These are phyloP conservation scores for Synergus japonicus DNA, from an alignment of 2,888 invertebrate species.

Conservation along the genomic window DNA sequence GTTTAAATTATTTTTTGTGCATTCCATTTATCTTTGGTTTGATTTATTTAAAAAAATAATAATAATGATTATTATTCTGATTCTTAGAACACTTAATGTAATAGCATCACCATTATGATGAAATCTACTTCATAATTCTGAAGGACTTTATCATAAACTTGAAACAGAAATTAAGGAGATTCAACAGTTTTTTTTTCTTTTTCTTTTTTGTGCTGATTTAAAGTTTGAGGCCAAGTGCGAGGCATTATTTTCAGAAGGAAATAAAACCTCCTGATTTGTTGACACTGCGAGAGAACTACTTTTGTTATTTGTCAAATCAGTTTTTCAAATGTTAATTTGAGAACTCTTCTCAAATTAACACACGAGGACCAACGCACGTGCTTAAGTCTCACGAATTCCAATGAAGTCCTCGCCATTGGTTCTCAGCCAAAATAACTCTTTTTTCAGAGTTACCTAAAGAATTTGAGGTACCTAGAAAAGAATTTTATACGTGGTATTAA, in stretches of 20 bases:
- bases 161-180: background rate
- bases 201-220: background rate
- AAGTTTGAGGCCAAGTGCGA: background rate
- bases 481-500: too few species aligned
- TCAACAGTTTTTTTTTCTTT: background rate
- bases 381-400: constrained; percentile 30
- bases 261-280: background rate
- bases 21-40: too few species aligned
- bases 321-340: constrained; percentile 21
- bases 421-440: background rate
- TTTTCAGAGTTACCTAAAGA: background rate
- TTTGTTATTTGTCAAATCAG: background rate
- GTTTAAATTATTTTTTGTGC: too few species aligned
- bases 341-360: background rate
- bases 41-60: too few species aligned
- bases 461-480: too few species aligned
- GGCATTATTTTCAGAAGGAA: background rate
- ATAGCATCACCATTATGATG: background rate
- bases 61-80: background rate
- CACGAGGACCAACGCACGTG: constrained; percentile 34
- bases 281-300: background rate
- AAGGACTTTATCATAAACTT: background rate
- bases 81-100: background rate
- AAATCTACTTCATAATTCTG: background rate
- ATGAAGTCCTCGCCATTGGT: constrained; percentile 5